These are phyloP conservation scores for Parthenolecanium corni DNA, from an alignment of 2,888 invertebrate genomes.

Conservation along the genomic window DNA sequence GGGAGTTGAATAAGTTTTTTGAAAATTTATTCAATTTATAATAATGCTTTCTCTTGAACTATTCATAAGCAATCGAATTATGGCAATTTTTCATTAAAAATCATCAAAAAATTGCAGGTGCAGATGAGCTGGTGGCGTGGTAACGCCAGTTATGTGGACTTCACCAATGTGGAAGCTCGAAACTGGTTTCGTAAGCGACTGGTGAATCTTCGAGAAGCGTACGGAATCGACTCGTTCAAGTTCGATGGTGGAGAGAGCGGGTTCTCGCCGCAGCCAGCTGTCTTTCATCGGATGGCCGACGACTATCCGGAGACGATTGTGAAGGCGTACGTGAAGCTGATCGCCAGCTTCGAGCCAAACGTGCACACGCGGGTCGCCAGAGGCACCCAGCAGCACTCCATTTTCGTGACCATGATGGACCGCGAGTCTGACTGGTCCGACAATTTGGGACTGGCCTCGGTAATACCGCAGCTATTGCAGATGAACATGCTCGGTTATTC, in stretches of 20 bases:
- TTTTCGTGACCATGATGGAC: conserved; percentile 67
- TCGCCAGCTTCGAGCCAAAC: conserved; percentile 47
- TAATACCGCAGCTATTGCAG: conserved; percentile 59
- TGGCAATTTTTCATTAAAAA: no score
- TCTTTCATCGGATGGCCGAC: conserved; percentile 6
- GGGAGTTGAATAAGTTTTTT: no score
- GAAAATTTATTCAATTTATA: no score
- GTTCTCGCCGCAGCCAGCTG: conserved; percentile 50
- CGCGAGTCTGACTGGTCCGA: conserved; percentile 56
- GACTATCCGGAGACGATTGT: conserved; percentile 37
- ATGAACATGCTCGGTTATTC: conserved; percentile 55
- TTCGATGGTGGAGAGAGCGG: conserved; percentile 70
- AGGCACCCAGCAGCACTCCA: conserved; percentile 55
- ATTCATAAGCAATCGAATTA: conserved; percentile 86
- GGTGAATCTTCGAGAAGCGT: conserved; percentile 45
- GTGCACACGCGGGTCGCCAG: conserved; percentile 60
- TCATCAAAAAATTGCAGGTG: no score
- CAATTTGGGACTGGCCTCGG: conserved; percentile 56
- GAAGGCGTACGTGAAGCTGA: conserved; percentile 44
- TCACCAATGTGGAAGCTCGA: conserved; percentile 55
- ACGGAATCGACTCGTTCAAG: conserved; percentile 62
- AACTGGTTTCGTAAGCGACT: conserved; percentile 42
- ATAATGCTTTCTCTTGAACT: no score
- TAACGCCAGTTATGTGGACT: conserved; percentile 52
- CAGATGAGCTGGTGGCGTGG: conserved; percentile 42